Evolutionary conservation across 2,888 invertebrate species (phyloP).

Genomic region (Callimorpha dominula): DNA sequence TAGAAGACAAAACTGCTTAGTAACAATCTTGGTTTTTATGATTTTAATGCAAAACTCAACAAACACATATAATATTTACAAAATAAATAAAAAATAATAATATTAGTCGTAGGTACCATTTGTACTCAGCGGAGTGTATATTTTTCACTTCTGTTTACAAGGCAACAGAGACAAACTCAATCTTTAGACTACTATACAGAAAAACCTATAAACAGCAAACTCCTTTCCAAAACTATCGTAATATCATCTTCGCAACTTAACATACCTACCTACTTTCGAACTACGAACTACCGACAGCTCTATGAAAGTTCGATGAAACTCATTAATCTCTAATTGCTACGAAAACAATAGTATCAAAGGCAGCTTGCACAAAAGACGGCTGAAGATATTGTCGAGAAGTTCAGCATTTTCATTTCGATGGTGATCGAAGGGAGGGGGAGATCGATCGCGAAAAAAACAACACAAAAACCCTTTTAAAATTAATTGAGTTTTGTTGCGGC

Average conservation of each 20-base stretch:
- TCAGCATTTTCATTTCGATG: constrained; percentile 73
- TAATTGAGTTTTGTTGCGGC: constrained; percentile 87
- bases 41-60: not conserved
- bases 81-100: too few relatives aligned
- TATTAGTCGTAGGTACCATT: not conserved
- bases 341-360: constrained; percentile 72
- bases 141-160: not conserved
- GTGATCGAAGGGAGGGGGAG: constrained; percentile 57
- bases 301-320: constrained; percentile 64
- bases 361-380: constrained; percentile 70
- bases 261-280: not conserved
- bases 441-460: constrained; percentile 82
- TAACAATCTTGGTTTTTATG: not conserved
- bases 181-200: not conserved
- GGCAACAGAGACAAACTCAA: not conserved
- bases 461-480: constrained; percentile 87
- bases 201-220: not conserved
- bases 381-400: constrained; percentile 74
- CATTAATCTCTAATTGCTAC: constrained; percentile 82
- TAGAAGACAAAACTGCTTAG: not conserved
- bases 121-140: not conserved
- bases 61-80: not conserved
- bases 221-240: not conserved
- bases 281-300: constrained; percentile 48
- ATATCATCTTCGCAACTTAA: not conserved